Evolutionary conservation across 2,113 vertebrate genomes (phyloP).

Genomic region (Rhynchomys soricoides): DNA sequence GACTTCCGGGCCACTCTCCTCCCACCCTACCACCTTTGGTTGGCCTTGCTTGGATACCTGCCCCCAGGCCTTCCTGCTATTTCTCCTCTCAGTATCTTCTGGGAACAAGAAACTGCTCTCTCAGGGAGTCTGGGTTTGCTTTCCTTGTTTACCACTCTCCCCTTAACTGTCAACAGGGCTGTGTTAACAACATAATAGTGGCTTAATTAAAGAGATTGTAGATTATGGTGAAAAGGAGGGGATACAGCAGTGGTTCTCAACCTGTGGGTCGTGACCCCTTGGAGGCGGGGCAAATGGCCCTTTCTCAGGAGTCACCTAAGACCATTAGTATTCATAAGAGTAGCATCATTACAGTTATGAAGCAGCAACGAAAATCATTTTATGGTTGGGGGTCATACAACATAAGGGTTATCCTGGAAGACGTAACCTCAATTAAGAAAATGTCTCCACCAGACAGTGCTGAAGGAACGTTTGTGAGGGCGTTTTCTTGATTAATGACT

Average conservation of each 20-base stretch:
- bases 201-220: background rate
- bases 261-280: background rate
- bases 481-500: background rate
- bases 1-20: fast-evolving
- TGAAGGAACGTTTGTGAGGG: background rate
- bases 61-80: background rate
- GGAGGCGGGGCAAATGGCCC: background rate
- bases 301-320: background rate
- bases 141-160: background rate
- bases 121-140: background rate
- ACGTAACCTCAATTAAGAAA: background rate
- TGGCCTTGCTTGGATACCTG: background rate
- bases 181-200: background rate
- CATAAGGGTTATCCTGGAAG: background rate
- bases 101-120: background rate
- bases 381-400: background rate
- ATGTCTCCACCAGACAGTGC: background rate
- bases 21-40: background rate
- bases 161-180: background rate
- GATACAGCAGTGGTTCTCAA: background rate
- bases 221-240: background rate
- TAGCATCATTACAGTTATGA: background rate
- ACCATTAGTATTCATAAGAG: background rate
- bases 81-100: background rate
- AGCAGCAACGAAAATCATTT: background rate